Base-by-base conservation (phyloP, 1,140 invertebrate species). In the Coptotermes formosanus region DNA sequence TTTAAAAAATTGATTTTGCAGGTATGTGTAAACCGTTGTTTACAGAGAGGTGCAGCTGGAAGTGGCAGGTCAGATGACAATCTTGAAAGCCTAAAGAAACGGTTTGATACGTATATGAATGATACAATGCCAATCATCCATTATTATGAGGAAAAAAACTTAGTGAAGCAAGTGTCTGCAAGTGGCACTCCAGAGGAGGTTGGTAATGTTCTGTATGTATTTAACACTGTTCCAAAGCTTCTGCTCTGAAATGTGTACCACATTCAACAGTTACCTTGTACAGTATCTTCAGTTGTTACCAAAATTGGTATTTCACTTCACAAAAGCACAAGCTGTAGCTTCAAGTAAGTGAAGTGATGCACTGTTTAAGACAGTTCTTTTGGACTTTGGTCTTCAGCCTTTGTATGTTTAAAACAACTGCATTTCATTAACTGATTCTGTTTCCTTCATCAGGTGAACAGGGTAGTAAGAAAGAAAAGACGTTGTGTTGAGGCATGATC, bases 61-160 rank as follows among this genome's bases (percentile, higher is more conserved):
- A 98, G 97, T 91, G 98, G 98, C 0, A 94, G 99, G 32, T 94
- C 95, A 4, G 99, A 99, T 91, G 99, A 99, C 90, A 99, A 99
- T 91, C 89, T 94, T 55, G 97, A 99, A 87, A 97, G 96, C 89
- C 92, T 99, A 43, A 94, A 95, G 87, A 98, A 99, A 90, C 93
- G 99, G 88, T 97, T 99, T 88, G 92, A 95, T 85, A 99, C 98
- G 1, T 99, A 98, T 90, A 92, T 95, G 16, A 95, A 95, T 88
- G 96, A 98, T 87, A 98, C 98, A 0, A 94, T 98, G 92, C 98
- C 98, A 3, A 99, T 99, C 88, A 96, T 99, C 84, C 92, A 98
- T 44, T 92, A 97, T 90, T 99, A 98, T 89, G 93, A 96, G 48
- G 89, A 92, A 44, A 88, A 92, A 55, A 94, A 94, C 82, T 91